Conservation (phyloP, 2,113 vertebrate species). For the Nannospalax galili region DNA sequence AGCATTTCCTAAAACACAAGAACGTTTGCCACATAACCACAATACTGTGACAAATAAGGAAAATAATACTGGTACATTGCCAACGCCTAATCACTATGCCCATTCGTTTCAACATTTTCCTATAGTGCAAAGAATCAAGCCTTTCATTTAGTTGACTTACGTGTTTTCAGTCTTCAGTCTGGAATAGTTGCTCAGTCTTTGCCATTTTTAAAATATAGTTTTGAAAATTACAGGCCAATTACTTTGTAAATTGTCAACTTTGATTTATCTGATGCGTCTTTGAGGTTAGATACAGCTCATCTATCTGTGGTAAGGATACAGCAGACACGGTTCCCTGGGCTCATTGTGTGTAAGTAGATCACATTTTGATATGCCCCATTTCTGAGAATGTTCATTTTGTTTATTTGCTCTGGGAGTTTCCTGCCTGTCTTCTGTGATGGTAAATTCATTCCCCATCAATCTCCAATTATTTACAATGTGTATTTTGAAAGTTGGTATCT, state of each 20-base stretch:
- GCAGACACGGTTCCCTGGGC: neutral
- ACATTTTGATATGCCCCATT: neutral
- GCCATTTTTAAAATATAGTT: neutral
- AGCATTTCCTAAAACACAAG: neutral
- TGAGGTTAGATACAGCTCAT: neutral
- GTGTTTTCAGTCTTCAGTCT: neutral
- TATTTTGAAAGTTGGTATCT: neutral
- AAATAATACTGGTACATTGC: neutral
- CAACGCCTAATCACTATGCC: neutral
- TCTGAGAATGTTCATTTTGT: neutral
- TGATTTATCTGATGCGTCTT: neutral
- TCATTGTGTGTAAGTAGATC: no score
- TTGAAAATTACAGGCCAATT: neutral
- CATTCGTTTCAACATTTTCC: neutral
- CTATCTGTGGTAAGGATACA: neutral
- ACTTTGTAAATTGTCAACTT: neutral
- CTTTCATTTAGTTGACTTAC: neutral
- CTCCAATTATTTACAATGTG: neutral
- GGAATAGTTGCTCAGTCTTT: neutral
- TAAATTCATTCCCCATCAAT: neutral
- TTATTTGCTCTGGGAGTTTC: neutral
- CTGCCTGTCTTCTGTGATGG: neutral
- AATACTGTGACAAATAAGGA: neutral
- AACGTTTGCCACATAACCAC: neutral
- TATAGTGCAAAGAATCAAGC: neutral